Conservation (phyloP, 2,113 vertebrate genomes). For the human region DNA sequence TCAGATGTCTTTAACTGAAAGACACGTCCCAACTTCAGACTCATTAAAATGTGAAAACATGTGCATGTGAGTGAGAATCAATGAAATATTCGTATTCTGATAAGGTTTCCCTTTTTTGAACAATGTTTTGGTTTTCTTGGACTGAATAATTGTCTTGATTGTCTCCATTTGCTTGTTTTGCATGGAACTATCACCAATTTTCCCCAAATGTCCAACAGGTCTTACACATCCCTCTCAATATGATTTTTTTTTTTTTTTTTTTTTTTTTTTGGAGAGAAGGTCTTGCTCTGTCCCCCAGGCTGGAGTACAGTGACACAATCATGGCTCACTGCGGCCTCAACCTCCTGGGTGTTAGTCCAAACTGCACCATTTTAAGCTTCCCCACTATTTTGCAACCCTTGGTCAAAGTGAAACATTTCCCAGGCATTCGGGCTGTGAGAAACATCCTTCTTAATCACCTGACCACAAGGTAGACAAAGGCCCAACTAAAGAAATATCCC, state of each 20-base stretch:
- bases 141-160: not conserved
- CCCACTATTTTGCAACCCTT: too few relatives aligned
- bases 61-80: not conserved
- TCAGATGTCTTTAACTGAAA: not conserved
- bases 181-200: not conserved
- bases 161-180: not conserved
- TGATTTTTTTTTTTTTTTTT: slow-evolving; percentile 11
- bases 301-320: too few relatives aligned
- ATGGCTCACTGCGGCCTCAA: too few relatives aligned
- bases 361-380: too few relatives aligned
- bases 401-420: too few relatives aligned
- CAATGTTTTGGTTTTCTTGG: not conserved
- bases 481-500: too few relatives aligned
- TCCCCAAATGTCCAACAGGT: not conserved
- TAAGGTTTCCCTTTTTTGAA: not conserved
- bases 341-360: too few relatives aligned
- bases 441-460: too few relatives aligned
- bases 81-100: not conserved
- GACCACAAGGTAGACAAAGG: too few relatives aligned
- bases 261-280: not conserved
- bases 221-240: not conserved
- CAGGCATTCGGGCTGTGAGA: too few relatives aligned
- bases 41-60: not conserved
- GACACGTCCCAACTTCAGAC: not conserved
- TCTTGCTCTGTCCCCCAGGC: too few relatives aligned